phyloP scores from a whole-genome alignment of 92 coral and sea anemone species.

The Anthopleura xanthogrammica region DNA sequence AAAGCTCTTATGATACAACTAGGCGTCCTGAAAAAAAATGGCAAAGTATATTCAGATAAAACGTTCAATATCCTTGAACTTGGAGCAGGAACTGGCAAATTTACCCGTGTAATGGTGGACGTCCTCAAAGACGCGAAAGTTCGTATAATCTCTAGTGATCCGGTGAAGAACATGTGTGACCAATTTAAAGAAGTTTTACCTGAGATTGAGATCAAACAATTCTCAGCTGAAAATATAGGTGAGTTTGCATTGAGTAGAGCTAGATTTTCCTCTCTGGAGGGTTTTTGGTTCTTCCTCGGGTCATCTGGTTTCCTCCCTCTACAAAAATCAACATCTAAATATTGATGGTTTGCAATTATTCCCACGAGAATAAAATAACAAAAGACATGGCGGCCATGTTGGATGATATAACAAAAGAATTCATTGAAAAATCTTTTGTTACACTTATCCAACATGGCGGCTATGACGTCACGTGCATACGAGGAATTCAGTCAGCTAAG shows the following conservation, averaged over 20 bases:
- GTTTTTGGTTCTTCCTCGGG: no score
- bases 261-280: no score
- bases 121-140: slow-evolving; percentile 40
- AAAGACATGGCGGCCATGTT: no score
- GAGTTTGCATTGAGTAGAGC: background rate
- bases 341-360: no score
- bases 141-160: slow-evolving; percentile 57
- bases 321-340: no score
- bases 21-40: slow-evolving; percentile 42
- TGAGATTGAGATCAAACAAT: slow-evolving; percentile 55
- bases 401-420: no score
- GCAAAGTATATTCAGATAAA: background rate
- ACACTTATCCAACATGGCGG: no score
- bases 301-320: no score
- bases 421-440: no score
- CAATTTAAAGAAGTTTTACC: slow-evolving; percentile 52
- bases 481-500: no score
- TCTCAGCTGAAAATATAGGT: slow-evolving; percentile 63
- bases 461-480: no score
- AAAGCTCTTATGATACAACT: slow-evolving; percentile 43
- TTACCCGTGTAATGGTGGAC: slow-evolving; percentile 60
- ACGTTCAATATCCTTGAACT: slow-evolving; percentile 55
- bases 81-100: slow-evolving; percentile 76
- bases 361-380: no score
- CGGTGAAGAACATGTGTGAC: slow-evolving; percentile 54